These are phyloP conservation scores for Brachionichthys hirsutus DNA, from an alignment of 2,113 vertebrate species.

Conservation along the genomic window DNA sequence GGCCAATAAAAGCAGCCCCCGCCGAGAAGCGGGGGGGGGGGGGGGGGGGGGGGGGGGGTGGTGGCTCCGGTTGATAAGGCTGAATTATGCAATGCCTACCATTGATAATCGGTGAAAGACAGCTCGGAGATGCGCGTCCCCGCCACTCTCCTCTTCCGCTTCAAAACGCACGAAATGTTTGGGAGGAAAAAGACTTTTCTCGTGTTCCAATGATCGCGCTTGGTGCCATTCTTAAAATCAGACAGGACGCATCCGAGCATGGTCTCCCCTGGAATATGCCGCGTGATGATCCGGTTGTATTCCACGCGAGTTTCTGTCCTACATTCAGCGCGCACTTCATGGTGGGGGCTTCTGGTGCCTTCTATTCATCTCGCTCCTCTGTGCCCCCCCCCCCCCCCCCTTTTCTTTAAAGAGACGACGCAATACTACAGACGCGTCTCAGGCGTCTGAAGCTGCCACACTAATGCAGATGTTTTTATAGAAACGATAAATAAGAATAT, in stretches of 20 bases:
- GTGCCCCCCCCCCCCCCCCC: constrained; percentile 72
- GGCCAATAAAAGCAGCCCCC: constrained; percentile 71
- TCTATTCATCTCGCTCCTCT: constrained; percentile 76
- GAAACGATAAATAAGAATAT: not conserved
- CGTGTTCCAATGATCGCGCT: constrained; percentile 56
- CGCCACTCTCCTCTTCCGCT: constrained; percentile 66
- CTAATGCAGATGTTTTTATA: not conserved
- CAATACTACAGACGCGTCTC: constrained; percentile 56
- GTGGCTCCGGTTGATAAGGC: constrained; percentile 62
- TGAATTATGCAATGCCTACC: constrained; percentile 77
- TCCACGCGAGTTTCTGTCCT: constrained; percentile 70
- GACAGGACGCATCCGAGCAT: constrained; percentile 68
- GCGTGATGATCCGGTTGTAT: constrained; percentile 55
- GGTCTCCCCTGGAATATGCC: constrained; percentile 56
- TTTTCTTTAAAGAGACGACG: constrained; percentile 78
- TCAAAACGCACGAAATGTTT: constrained; percentile 60
- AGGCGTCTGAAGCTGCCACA: constrained; percentile 25
- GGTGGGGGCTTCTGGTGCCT: constrained; percentile 77
- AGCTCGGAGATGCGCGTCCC: constrained; percentile 40
- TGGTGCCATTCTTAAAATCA: constrained; percentile 49
- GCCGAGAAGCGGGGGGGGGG: too few relatives aligned
- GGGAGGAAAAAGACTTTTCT: constrained; percentile 60
- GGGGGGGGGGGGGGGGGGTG: too few relatives aligned
- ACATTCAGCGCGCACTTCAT: constrained; percentile 74
- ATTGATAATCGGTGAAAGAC: constrained; percentile 60